phyloP scores from a whole-genome alignment of 2,888 invertebrate species.

The Pegoplata infirma region DNA sequence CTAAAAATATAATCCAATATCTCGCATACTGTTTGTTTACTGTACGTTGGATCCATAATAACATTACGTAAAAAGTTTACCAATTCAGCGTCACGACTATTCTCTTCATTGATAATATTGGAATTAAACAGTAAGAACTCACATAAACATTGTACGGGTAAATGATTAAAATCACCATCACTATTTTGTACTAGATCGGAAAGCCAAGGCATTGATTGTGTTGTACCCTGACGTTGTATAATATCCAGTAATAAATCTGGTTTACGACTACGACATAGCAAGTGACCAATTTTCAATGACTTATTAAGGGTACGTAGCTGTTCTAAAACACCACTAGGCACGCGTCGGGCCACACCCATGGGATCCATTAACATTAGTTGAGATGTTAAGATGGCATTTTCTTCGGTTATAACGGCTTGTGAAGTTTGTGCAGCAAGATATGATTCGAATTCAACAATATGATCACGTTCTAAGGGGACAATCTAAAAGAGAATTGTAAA shows the following conservation, averaged over 20 bases:
- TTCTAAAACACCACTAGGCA: conserved; percentile 88
- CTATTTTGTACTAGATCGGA: conserved; percentile 95
- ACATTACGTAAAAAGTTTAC: conserved; percentile 81
- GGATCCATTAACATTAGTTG: conserved; percentile 93
- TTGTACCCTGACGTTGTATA: conserved; percentile 92
- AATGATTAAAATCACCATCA: conserved; percentile 86
- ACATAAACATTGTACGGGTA: conserved; percentile 98
- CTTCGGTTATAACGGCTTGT: conserved; percentile 93
- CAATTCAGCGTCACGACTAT: conserved; percentile 84
- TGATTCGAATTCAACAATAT: conserved; percentile 92
- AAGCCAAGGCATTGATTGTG: conserved; percentile 98
- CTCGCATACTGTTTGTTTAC: conserved; percentile 85
- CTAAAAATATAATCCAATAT: conserved; percentile 91
- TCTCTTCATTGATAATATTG: conserved; percentile 83
- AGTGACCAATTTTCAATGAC: conserved; percentile 89
- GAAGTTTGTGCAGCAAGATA: conserved; percentile 94
- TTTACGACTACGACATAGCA: conserved; percentile 91
- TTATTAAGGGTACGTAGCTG: conserved; percentile 88
- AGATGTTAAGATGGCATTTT: conserved; percentile 89
- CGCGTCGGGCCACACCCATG: conserved; percentile 88
- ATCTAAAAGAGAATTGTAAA: conserved; percentile 77
- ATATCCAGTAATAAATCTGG: conserved; percentile 96
- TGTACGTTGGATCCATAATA: conserved; percentile 79
- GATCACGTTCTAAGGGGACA: conserved; percentile 85
- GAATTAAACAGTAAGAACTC: conserved; percentile 91